These are phyloP conservation scores for Eristalis intricaria DNA, from an alignment of 2,888 invertebrate species.

Conservation along the genomic window DNA sequence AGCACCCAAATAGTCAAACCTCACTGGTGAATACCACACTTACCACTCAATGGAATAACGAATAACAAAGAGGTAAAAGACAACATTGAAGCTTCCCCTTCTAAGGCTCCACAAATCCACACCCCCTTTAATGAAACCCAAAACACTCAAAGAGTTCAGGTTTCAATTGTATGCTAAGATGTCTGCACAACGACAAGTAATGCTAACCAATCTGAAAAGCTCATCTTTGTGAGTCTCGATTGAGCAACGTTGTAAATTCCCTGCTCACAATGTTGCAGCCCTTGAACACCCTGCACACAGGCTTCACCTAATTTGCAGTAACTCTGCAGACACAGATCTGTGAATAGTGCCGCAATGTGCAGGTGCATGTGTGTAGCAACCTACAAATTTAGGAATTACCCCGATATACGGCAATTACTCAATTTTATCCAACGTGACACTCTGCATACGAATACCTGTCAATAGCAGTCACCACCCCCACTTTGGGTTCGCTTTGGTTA, in stretches of 20 bases:
- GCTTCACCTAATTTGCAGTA: neutral
- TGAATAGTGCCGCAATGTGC: slow-evolving; percentile 2
- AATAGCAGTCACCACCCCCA: neutral
- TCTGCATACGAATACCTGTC: slow-evolving; percentile 35
- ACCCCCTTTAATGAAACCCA: neutral
- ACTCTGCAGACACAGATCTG: neutral
- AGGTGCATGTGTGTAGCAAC: slow-evolving; percentile 22
- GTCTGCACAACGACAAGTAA: neutral
- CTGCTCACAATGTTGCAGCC: neutral
- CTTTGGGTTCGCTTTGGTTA: slow-evolving; percentile 64
- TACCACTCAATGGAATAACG: no score
- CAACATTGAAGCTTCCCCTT: no score
- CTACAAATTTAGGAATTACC: slow-evolving; percentile 51
- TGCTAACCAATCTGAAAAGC: neutral
- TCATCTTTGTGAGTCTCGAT: neutral
- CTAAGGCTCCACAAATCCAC: no score
- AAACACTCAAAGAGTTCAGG: neutral
- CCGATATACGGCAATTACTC: slow-evolving; percentile 57
- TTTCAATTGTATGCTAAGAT: neutral
- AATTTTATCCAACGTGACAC: slow-evolving; percentile 50
- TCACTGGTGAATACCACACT: no score
- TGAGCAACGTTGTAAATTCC: neutral
- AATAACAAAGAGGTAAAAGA: no score
- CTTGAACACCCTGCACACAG: neutral
- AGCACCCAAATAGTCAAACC: no score